phyloP scores from a whole-genome alignment of 2,797 vertebrate genomes.

The Serranus cabrilla region DNA sequence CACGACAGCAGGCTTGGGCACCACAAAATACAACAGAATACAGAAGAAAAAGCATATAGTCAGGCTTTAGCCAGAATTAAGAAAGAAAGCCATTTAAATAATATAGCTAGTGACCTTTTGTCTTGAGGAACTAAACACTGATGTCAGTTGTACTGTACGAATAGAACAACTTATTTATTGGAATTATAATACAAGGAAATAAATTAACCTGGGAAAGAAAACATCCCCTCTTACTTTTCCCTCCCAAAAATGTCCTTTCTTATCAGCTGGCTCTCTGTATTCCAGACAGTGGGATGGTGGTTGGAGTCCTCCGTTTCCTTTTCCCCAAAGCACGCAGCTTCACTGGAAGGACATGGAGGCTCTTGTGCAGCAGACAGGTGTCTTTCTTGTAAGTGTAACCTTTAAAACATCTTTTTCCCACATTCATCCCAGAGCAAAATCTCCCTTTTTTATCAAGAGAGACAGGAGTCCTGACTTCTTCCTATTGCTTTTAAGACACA shows the following conservation, averaged over 20 bases:
- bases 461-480: conserved; percentile 56
- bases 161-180: conserved; percentile 84
- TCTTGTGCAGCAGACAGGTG: conserved; percentile 46
- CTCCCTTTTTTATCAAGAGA: conserved; percentile 13
- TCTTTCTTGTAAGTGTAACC: conserved; percentile 12
- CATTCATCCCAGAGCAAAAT: conserved; percentile 27
- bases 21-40: conserved; percentile 84
- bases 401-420: conserved; percentile 33
- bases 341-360: conserved; percentile 41
- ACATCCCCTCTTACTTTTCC: conserved; percentile 20
- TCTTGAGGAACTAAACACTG: conserved; percentile 83
- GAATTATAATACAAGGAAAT: conserved; percentile 87
- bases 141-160: conserved; percentile 84
- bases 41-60: conserved; percentile 81
- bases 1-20: conserved; percentile 86
- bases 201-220: conserved; percentile 78
- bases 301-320: conserved; percentile 30
- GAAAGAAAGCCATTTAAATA: conserved; percentile 83
- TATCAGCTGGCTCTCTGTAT: conserved; percentile 55
- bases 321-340: conserved; percentile 51
- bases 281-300: conserved; percentile 53
- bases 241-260: conserved; percentile 53
- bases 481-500: conserved; percentile 84
- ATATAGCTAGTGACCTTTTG: conserved; percentile 74
- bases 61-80: conserved; percentile 77